Evolutionary conservation across 2,888 invertebrate genomes (phyloP).

Genomic region (Amphipoea lucens): DNA sequence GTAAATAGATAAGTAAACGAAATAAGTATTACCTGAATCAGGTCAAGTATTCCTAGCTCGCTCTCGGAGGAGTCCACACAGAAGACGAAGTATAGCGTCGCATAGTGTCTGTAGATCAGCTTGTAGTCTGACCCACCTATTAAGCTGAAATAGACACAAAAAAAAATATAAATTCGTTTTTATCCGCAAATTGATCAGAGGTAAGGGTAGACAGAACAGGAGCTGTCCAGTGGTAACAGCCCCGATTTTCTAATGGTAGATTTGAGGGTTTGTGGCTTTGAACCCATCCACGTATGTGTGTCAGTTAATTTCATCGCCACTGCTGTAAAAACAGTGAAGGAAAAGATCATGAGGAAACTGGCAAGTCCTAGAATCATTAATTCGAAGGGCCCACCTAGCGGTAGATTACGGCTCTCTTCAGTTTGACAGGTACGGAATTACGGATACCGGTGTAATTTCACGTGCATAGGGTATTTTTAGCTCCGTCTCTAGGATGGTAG

Average conservation of each 20-base stretch:
- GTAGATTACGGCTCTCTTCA: background rate
- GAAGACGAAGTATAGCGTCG: constrained; percentile 99
- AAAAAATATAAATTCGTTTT: background rate
- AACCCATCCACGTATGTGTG: background rate
- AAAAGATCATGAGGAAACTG: no score
- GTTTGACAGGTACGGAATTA: background rate
- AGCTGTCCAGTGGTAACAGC: background rate
- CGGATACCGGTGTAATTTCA: background rate
- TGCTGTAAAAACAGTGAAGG: background rate
- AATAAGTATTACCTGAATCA: constrained; percentile 91
- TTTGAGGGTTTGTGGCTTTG: background rate
- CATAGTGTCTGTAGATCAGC: constrained; percentile 99
- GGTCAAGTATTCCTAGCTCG: constrained; percentile 98
- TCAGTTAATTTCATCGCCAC: background rate
- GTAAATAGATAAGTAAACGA: no score
- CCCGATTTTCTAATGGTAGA: background rate
- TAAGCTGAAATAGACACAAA: constrained; percentile 91
- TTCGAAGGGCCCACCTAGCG: no score
- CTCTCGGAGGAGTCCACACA: constrained; percentile 99
- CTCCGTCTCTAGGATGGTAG: no score
- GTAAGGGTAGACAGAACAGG: background rate
- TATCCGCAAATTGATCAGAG: background rate
- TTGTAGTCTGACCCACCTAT: constrained; percentile 99
- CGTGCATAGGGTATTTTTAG: background rate
- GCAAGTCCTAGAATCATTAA: no score